Evolutionary conservation across 2,888 invertebrate genomes (phyloP).

Genomic region (Geophilus truncorum): DNA sequence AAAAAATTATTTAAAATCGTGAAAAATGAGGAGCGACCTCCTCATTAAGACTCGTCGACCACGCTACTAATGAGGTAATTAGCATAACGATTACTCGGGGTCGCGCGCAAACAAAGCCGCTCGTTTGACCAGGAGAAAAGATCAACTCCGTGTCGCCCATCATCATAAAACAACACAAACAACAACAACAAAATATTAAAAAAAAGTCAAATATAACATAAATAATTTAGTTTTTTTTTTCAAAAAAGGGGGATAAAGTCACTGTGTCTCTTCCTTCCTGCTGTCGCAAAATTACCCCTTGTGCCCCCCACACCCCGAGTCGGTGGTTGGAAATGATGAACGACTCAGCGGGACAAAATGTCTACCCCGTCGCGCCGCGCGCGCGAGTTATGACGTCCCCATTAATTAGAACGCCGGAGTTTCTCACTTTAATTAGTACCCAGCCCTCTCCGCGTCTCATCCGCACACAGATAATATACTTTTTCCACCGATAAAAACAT

Average conservation of each 20-base stretch:
- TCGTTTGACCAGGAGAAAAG: conserved; percentile 1
- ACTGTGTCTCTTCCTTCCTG: neutral
- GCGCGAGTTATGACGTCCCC: neutral
- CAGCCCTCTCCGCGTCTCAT: neutral
- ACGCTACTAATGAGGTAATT: conserved; percentile 31
- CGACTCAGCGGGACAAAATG: conserved; percentile 6
- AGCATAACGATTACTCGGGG: conserved; percentile 31
- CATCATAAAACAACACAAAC: neutral
- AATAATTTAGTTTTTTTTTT: too few relatives aligned
- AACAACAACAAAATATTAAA: neutral
- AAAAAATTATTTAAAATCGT: neutral
- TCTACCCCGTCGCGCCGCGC: neutral
- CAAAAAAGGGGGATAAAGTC: neutral
- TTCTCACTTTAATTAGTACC: neutral
- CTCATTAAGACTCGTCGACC: conserved; percentile 22
- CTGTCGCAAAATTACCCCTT: neutral
- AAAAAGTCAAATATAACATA: neutral
- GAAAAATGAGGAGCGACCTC: conserved; percentile 27
- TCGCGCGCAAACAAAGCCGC: conserved; percentile 5
- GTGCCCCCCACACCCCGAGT: neutral
- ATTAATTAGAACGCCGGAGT: neutral
- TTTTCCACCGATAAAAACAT: conserved; percentile 6
- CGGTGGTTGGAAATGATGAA: neutral
- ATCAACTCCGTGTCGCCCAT: neutral
- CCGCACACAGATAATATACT: neutral